These are phyloP conservation scores for Nomada hirtipes DNA, from an alignment of 2,888 invertebrate species.

Conservation along the genomic window DNA sequence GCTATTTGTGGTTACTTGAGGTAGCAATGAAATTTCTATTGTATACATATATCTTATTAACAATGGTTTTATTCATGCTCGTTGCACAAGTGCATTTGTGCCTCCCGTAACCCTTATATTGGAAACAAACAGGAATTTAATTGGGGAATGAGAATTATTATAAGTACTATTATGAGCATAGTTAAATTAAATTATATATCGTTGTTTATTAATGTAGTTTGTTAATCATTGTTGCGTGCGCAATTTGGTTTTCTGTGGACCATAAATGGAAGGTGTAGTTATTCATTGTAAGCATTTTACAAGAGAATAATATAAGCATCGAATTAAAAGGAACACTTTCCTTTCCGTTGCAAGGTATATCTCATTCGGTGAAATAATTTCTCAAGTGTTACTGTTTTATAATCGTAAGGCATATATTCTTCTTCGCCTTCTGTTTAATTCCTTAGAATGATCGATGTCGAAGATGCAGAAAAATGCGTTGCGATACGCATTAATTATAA, in stretches of 20 bases:
- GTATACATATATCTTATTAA: neutral
- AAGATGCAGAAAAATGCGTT: neutral
- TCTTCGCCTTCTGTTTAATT: neutral
- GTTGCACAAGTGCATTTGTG: too few relatives aligned
- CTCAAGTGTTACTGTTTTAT: neutral
- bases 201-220: neutral
- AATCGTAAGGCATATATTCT: neutral
- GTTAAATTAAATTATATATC: neutral
- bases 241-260: neutral
- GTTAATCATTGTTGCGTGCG: neutral
- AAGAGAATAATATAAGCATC: neutral
- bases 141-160: neutral
- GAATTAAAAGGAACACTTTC: neutral
- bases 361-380: too few relatives aligned
- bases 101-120: neutral
- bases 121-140: slow-evolving; percentile 16
- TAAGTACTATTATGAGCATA: neutral
- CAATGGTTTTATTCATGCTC: neutral
- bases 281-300: neutral
- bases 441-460: neutral
- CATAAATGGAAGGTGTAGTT: neutral
- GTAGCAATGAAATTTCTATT: neutral
- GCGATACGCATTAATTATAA: neutral
- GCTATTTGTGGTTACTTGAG: neutral
- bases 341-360: too few relatives aligned